These are phyloP conservation scores for Syngnathus scovelli DNA, from an alignment of 2,113 vertebrate species.

Conservation along the genomic window DNA sequence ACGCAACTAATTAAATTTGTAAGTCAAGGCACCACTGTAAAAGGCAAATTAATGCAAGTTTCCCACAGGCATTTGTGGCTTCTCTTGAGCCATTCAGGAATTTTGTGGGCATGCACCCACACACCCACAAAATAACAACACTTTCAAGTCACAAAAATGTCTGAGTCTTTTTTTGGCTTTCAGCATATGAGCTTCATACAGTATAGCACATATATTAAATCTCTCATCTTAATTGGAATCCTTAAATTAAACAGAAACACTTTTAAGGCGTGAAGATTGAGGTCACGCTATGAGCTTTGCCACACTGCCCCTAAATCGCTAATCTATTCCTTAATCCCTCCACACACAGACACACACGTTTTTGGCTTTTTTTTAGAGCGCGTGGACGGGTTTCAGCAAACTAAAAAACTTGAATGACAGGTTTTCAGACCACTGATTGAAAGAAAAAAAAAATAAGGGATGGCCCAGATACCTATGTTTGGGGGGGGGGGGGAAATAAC, in stretches of 20 bases:
- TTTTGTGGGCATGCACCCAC: neutral
- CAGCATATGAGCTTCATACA: constrained; percentile 50
- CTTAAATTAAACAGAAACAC: constrained; percentile 28
- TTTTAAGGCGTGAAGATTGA: constrained; percentile 41
- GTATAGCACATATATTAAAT: constrained; percentile 49
- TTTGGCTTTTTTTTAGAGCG: constrained; percentile 37
- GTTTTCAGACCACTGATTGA: constrained; percentile 3
- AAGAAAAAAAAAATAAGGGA: constrained; percentile 18
- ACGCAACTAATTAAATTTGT: neutral
- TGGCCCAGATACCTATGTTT: neutral
- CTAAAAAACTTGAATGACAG: constrained; percentile 18
- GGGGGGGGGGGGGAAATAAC: constrained; percentile 28
- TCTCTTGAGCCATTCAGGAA: neutral
- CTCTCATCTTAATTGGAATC: constrained; percentile 34
- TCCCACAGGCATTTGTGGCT: neutral
- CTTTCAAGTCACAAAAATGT: constrained; percentile 17
- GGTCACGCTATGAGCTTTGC: constrained; percentile 18
- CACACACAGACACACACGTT: neutral
- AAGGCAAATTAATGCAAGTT: neutral
- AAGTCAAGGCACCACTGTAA: neutral
- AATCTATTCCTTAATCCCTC: constrained; percentile 27
- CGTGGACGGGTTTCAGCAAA: constrained; percentile 5
- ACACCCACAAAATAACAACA: constrained; percentile 1
- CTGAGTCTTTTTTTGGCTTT: constrained; percentile 61
- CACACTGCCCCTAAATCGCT: constrained; percentile 23